These are phyloP conservation scores for Thelaira solivaga DNA, from an alignment of 2,888 invertebrate species.

Conservation along the genomic window DNA sequence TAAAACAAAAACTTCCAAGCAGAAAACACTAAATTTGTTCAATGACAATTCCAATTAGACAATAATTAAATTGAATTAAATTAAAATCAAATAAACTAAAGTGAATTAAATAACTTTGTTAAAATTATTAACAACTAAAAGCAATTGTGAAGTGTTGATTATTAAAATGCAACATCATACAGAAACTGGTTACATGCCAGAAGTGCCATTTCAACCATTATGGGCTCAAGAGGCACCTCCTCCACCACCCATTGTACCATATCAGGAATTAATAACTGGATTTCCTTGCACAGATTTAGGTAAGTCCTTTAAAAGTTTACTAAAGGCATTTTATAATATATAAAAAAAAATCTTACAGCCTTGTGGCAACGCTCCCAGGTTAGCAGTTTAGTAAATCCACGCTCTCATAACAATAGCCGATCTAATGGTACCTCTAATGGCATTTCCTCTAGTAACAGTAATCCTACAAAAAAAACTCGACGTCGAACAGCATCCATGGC, in stretches of 20 bases:
- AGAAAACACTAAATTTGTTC: conserved; percentile 55
- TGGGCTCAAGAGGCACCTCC: conserved; percentile 79
- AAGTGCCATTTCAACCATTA: conserved; percentile 76
- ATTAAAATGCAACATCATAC: conserved; percentile 73
- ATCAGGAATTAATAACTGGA: conserved; percentile 84
- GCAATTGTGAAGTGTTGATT: too few relatives aligned
- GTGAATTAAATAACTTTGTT: background rate
- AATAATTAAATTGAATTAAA: conserved; percentile 8
- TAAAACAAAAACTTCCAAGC: conserved; percentile 67
- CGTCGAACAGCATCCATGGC: conserved; percentile 93
- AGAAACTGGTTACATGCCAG: conserved; percentile 75
- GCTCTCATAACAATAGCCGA: conserved; percentile 62
- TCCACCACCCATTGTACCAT: conserved; percentile 81
- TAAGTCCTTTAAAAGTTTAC: conserved; percentile 68
- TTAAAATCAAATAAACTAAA: background rate
- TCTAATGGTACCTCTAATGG: conserved; percentile 35
- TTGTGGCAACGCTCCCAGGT: conserved; percentile 80
- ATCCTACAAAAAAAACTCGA: conserved; percentile 86
- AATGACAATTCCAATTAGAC: conserved; percentile 10
- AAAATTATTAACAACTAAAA: too few relatives aligned
- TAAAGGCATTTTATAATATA: background rate
- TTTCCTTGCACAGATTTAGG: conserved; percentile 84
- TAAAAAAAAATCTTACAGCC: conserved; percentile 65
- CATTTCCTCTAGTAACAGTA: conserved; percentile 65
- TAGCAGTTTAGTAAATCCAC: conserved; percentile 77